Conservation (phyloP, 2,888 invertebrate species). For the Drosophila koepferae region DNA sequence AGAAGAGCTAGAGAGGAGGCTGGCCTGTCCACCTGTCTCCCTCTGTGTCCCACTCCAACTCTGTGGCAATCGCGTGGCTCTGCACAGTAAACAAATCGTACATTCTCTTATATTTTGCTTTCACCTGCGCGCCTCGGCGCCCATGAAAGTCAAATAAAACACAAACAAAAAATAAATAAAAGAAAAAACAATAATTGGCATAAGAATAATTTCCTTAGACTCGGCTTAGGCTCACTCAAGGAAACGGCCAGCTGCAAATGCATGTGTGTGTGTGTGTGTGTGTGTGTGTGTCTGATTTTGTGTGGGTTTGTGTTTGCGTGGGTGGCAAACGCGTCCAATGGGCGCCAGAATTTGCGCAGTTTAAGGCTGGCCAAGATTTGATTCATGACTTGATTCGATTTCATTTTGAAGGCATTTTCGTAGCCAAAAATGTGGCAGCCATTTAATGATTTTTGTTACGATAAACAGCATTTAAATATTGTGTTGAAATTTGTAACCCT, state of each 20-base stretch:
- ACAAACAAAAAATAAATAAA: slow-evolving; percentile 16
- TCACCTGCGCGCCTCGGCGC: slow-evolving; percentile 27
- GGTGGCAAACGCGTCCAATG: slow-evolving; percentile 49
- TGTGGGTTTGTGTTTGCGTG: slow-evolving; percentile 11
- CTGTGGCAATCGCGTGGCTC: slow-evolving; percentile 47
- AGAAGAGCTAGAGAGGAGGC: no score
- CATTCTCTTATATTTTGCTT: slow-evolving; percentile 39
- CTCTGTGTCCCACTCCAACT: no score
- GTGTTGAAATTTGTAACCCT: not conserved
- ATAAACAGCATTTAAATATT: not conserved
- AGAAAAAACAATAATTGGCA: slow-evolving; percentile 26
- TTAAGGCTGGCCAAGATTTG: slow-evolving; percentile 67
- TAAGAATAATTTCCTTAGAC: slow-evolving; percentile 35
- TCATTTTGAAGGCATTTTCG: slow-evolving; percentile 28
- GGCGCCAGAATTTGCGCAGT: slow-evolving; percentile 76
- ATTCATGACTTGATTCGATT: slow-evolving; percentile 57
- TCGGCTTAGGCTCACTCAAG: slow-evolving; percentile 47
- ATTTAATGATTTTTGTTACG: not conserved
- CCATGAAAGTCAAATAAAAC: slow-evolving; percentile 30
- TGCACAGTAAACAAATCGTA: slow-evolving; percentile 64
- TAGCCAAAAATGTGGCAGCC: slow-evolving; percentile 4
- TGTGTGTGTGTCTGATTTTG: not conserved
- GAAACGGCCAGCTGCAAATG: slow-evolving; percentile 24
- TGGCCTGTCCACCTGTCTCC: no score
- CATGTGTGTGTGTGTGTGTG: no score